These are phyloP conservation scores for Aporophyla lueneburgensis DNA, from an alignment of 2,888 invertebrate species.

Conservation along the genomic window DNA sequence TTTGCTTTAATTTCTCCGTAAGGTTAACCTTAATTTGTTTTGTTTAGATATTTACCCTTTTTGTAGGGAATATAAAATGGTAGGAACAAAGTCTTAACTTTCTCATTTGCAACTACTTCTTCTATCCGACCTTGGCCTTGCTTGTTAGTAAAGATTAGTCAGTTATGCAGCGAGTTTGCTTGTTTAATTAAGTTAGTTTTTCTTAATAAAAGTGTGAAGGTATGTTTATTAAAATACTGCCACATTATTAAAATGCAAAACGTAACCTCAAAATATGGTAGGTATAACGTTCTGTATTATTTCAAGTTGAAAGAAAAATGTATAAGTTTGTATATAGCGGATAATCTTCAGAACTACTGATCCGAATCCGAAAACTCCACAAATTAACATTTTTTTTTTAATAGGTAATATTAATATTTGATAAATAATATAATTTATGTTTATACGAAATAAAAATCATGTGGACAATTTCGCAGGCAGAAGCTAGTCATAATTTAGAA, in stretches of 20 bases:
- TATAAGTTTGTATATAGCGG: too few relatives aligned
- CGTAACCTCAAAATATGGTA: neutral
- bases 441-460: too few relatives aligned
- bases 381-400: too few relatives aligned
- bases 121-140: slow-evolving; percentile 47
- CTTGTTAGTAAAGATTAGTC: slow-evolving; percentile 25
- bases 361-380: too few relatives aligned
- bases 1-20: neutral
- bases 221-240: slow-evolving; percentile 1
- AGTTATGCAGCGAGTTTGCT: slow-evolving; percentile 21
- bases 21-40: neutral
- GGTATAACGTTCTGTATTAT: neutral
- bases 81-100: slow-evolving; percentile 1
- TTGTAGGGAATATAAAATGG: neutral
- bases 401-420: too few relatives aligned
- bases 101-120: slow-evolving; percentile 19
- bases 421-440: too few relatives aligned
- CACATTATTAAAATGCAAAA: neutral
- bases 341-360: too few relatives aligned
- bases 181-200: slow-evolving; percentile 38
- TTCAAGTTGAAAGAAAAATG: too few relatives aligned
- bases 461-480: too few relatives aligned
- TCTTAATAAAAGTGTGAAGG: neutral
- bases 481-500: too few relatives aligned
- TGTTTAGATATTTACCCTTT: neutral